These are phyloP conservation scores for Wiebesia pumilae DNA, from an alignment of 1,140 invertebrate species.

Conservation along the genomic window DNA sequence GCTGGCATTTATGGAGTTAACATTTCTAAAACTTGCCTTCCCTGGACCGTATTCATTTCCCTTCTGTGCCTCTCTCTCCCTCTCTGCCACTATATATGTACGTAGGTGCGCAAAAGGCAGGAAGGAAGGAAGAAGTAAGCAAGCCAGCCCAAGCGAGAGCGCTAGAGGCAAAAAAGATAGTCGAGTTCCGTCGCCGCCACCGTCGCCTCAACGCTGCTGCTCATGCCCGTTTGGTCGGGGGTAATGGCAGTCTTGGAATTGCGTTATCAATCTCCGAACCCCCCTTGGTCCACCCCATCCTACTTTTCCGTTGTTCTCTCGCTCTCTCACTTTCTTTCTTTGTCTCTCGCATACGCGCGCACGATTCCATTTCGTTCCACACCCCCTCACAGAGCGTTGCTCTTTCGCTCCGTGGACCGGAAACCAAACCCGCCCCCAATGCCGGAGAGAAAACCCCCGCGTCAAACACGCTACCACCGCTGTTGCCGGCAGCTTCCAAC, in stretches of 20 bases:
- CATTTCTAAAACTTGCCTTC: conserved; percentile 75
- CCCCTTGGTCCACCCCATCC: conserved; percentile 60
- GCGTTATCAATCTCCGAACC: conserved; percentile 75
- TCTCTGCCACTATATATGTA: neutral
- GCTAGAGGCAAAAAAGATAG: conserved; percentile 72
- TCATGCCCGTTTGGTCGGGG: conserved; percentile 64
- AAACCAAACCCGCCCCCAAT: conserved; percentile 59
- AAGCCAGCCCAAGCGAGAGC: conserved; percentile 51
- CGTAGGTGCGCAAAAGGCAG: conserved; percentile 25
- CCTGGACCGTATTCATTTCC: conserved; percentile 56
- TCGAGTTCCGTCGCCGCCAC: conserved; percentile 63
- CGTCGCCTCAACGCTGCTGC: conserved; percentile 57
- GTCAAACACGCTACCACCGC: conserved; percentile 69
- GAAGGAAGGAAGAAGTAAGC: neutral
- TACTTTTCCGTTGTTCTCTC: conserved; percentile 38
- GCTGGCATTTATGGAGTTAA: conserved; percentile 75
- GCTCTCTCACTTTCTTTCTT: conserved; percentile 61
- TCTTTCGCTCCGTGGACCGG: conserved; percentile 30
- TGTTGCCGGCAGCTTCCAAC: conserved; percentile 49
- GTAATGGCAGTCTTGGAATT: conserved; percentile 76
- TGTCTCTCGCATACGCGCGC: conserved; percentile 38
- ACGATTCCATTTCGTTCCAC: conserved; percentile 71
- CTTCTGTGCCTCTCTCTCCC: neutral
- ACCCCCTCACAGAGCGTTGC: conserved; percentile 59
- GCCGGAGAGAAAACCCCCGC: conserved; percentile 61